Base-by-base conservation (phyloP, 2,797 vertebrate species). In the Sebastes diploproa region DNA sequence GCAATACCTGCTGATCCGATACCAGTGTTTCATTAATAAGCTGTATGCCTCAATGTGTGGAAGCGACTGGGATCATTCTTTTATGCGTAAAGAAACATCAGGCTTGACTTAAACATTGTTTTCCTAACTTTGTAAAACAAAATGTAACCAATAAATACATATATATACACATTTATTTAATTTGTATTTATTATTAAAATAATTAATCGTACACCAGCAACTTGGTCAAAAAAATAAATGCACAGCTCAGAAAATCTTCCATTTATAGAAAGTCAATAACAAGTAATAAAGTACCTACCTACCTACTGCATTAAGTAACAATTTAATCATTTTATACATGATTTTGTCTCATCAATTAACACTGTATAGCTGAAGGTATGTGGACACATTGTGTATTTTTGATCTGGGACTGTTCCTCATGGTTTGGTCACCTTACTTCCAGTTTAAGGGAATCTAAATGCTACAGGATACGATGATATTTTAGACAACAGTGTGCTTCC, bases 391-490 rank as follows among this genome's bases (percentile, higher is more conserved):
- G 14, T n/a, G 14, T 8, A 5, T n/a, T 71, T 54, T 16, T 58
- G 52, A 25, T 27, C 14, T 23, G 6, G 6, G 58, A 0, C 16
- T 29, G 42, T 16, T 38, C 23, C 2, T 46, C 10, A 58, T 56
- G 34, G 9, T 13, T 38, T 78, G 25, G 20, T 46, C 13, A 27
- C 25, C 2, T 27, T 27, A 58, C 25, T 27, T 27, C 23, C 25
- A 7, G 7, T 27, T 58, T 27, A 58, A 58, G 14, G 56, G 56
- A 60, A 30, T 29, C 58, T 8, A 18, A 59, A 59, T 29, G 14
- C 8, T 29, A 20, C 16, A 30, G 20, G 20, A 1, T 62, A 34
- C 0, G 0, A 29, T 29, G 0, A 23, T 55, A 23, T 30, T 29
- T 18, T 30, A 60, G 59, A 60, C 58, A 29, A 25, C 6, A 25